Evolutionary conservation across 2,113 vertebrate species (phyloP), one percentile per base, ranked within the genome.

Genomic region (Pollachius pollachius): DNA sequence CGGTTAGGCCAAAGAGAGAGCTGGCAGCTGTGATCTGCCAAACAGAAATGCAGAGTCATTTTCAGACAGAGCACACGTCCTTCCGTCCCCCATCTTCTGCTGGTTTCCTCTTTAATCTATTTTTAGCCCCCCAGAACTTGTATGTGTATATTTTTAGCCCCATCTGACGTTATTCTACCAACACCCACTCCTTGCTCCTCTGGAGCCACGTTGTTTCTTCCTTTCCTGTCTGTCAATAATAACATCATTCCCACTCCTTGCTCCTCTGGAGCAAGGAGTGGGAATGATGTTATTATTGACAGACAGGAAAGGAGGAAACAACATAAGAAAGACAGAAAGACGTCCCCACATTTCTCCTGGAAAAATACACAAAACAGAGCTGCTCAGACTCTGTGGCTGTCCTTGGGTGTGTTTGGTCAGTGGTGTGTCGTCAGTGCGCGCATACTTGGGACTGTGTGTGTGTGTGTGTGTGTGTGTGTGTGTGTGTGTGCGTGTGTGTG

Each of bases 351-450:
- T 34, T 34, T 34, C 4, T 34, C 4, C 30, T 34, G 30, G 30
- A 34, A 34, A 34, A 34, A 34, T 23, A 23, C 83, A 80, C 77
- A 75, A 85, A 78, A 77, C 83, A 74, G 30, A 34, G 30, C 30
- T 34, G 30, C 30, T 34, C 30, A 72, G 69, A 86, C 80, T 87
- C 86, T 83, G 74, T 76, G 75, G 67, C 68, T 82, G 82, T 88
- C 81, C 73, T 81, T 81, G 80, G 85, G 84, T 64, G 70, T 84
- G 73, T 73, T 63, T 64, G 80, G 79, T 82, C 82, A 81, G 64
- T 21, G 4, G 73, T 69, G 73, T 80, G 69, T 83, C 71, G 67
- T 87, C 71, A 69, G 75, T 74, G 67, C 74, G 68, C 69, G 67
- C 57, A 69, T 70, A 23, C 80, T 68, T 66, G 71, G 67, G 64